Evolutionary conservation across 2,888 invertebrate genomes (phyloP).

Genomic region (Ectemnius lituratus): DNA sequence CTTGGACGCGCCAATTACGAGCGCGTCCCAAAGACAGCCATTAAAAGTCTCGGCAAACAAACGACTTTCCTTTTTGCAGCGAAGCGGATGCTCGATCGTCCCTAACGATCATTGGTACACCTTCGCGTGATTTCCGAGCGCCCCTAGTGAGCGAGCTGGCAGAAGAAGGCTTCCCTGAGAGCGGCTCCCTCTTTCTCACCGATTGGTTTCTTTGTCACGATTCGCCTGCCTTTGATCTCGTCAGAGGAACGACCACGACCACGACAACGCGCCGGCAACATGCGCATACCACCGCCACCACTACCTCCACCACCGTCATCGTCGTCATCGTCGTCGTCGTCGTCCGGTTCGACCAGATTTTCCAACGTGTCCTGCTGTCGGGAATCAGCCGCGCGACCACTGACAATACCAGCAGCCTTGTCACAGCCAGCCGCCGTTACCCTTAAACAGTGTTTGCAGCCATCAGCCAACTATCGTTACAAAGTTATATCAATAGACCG

Average conservation of each 20-base stretch:
- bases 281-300: conserved; percentile 15
- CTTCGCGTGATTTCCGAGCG: conserved; percentile 54
- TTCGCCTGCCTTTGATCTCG: conserved; percentile 59
- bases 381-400: conserved; percentile 31
- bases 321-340: too few species aligned
- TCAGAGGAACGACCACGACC: conserved; percentile 32
- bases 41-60: conserved; percentile 60
- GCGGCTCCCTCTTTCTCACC: conserved; percentile 8
- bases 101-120: conserved; percentile 59
- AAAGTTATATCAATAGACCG: conserved; percentile 30
- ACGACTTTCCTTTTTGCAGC: conserved; percentile 60
- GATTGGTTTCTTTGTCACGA: conserved; percentile 57
- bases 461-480: conserved; percentile 32
- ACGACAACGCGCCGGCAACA: conserved; percentile 21
- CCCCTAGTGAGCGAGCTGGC: neutral
- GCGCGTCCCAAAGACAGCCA: conserved; percentile 57
- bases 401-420: conserved; percentile 27
- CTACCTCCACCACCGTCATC: conserved; percentile 28
- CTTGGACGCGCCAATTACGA: conserved; percentile 62
- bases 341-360: conserved; percentile 61
- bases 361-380: conserved; percentile 36
- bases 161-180: conserved; percentile 10
- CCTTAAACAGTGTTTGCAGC: conserved; percentile 40
- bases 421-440: conserved; percentile 22
- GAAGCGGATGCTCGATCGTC: conserved; percentile 42